Base-by-base conservation (phyloP, 37 sponge, comb jelly and placozoan species). In the Ephydatia muelleri region DNA sequence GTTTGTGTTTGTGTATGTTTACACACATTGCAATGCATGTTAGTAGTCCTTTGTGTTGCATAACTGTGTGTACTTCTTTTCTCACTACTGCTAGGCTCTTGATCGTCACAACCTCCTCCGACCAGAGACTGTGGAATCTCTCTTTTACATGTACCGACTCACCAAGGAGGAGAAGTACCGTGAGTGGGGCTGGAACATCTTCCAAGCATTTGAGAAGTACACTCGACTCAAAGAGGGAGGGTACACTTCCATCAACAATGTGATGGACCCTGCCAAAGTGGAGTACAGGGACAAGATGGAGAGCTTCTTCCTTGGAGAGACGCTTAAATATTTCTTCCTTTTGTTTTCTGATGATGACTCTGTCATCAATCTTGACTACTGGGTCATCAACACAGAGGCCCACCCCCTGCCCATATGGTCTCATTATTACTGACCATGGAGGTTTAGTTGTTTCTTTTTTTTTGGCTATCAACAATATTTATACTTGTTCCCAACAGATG, bases 91-190 rank as follows among this genome's bases (percentile, higher is more conserved):
- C 38, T 47, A 93, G 97, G 82, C 86, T 68, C 39, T 77, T 33
- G 96, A 97, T 74, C 82, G 90, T 32, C 99, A 98, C 71, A 96
- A 97, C 49, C 82, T 98, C 13, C 80, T 98, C 25, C 75, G 99
- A 72, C 99, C 99, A 66, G 99, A 98, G 67, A 98, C 99, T 23
- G 93, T 98, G 72, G 99, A 98, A 69, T 96, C 97, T 25, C 78
- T 96, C 40, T 98, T 96, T 74, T 78, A 95, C 39, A 70, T 98
- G 43, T 95, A 97, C 82, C 77, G 95, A 35, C 19, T 95, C 11
- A 98, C 99, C 26, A 88, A 91, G 22, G 80, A 95, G 36, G 75
- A 75, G n/a, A 85, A 34, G 27, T 98, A 98, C 75, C 85, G 83
- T 32, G 87, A 91, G 27, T 98, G 97, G 97, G 97, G 97, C 0